Base-by-base conservation (phyloP, 2,797 vertebrate genomes). In the Myotis findleyi region DNA sequence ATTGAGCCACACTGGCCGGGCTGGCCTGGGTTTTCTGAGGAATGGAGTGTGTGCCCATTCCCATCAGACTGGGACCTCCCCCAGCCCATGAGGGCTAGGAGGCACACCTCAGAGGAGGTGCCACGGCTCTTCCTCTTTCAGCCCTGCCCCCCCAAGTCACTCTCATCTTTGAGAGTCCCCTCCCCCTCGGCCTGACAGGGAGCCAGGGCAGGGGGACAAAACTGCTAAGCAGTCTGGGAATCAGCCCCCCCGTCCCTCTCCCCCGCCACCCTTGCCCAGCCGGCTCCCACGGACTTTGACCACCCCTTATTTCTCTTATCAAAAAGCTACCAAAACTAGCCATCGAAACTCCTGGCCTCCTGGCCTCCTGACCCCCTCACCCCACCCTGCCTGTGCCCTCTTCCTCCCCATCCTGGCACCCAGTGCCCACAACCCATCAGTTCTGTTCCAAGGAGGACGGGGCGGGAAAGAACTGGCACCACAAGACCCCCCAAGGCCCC, bases 311-410 rank as follows among this genome's bases (percentile, higher is more conserved):
- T 38, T 23, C 51, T 51, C 90, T 95, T 95, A 96, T 90, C 93
- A 83, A 89, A 84, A 95, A 83, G 51, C 30, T 87, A 71, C 87
- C 91, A 66, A 96, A 95, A 86, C 73, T 49, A 92, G 64, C 66
- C 82, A 69, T 77, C 4, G 47, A 95, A 94, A 95, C 80, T 94
- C 57, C 30, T 2, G 36, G 30, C 80, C 36, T 79, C 44, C 25
- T 66, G 66, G 30, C 83, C n/a, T 79, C 44, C 25, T 66, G 66
- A 80, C 49, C 51, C 30, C 14, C 3, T 0, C 4, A 3, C 66
- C 30, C 12, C 59, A 41, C 27, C 23, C 23, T 0, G 33, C 44
- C 77, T 20, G 44, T 69, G 80, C 94, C 10, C 3, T 21, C 41
- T 10, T 44, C 62, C 64, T 57, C 73, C 79, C 49, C 25, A 4